Evolutionary conservation across 2,797 vertebrate genomes (phyloP), one percentile per base, ranked within the genome.

Genomic region (Poecilia wingei): DNA sequence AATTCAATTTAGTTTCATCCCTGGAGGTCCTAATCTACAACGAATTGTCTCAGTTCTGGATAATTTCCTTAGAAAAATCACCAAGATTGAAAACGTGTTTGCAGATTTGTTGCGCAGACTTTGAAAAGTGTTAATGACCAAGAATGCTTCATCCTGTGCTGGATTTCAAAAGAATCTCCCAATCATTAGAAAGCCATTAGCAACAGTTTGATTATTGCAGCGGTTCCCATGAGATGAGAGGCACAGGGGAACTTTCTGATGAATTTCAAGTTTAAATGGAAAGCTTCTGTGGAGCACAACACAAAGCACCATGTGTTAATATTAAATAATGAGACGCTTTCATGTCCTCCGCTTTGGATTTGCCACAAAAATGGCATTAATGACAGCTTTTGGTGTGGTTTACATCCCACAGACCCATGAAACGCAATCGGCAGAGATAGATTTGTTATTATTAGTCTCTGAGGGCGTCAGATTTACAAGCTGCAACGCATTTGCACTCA

Each of bases 331-430:
- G 94, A 92, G 91, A 69, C 16, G 72, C 94, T 95, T 95, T 95
- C 89, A 95, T 92, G 94, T 94, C 78, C 79, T 78, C 83, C 79
- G 76, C 92, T 93, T 89, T 94, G 88, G 92, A 91, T 94, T 84
- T 90, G 88, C 87, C 83, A 83, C 49, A 79, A 76, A 80, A 88
- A 91, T 33, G 47, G 74, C 93, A 90, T 89, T 93, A 93, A 94
- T 93, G 94, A 86, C 91, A 83, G 86, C 93, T 88, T 95, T 95
- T 95, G 95, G 91, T 95, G 95, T 94, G 95, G 94, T 95, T 93
- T 83, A 93, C 93, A 92, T 94, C 94, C 91, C 84, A 93, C 80
- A 74, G 82, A 74, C 61, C 80, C 88, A 87, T 93, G 91, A 91
- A 92, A 91, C 61, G 77, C 90, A 76, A 88, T 87, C 76, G 80